Conservation (phyloP, 2,888 invertebrate genomes). For the Hypomecis punctinalis region DNA sequence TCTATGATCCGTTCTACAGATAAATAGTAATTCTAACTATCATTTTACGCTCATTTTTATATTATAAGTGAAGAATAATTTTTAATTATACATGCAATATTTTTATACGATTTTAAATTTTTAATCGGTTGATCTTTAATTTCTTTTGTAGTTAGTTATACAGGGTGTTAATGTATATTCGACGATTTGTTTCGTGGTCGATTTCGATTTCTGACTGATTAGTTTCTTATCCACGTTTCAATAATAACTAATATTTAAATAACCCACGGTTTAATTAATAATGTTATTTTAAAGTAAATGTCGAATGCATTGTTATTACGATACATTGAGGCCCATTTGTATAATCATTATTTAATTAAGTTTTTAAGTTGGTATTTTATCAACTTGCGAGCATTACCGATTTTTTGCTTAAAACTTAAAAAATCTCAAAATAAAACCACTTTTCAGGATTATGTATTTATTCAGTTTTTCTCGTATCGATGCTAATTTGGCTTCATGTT, state of each 20-base stretch:
- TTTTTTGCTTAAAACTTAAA: no score
- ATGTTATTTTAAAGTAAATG: no score
- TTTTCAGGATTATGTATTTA: conserved; percentile 4
- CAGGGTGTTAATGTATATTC: conserved; percentile 23
- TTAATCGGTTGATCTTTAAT: conserved; percentile 47
- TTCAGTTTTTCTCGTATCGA: conserved; percentile 9
- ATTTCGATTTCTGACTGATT: conserved; percentile 6
- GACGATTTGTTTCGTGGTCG: conserved; percentile 18
- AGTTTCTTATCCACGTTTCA: background rate
- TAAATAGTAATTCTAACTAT: no score
- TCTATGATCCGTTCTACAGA: no score
- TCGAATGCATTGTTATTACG: background rate
- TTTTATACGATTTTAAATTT: conserved; percentile 48
- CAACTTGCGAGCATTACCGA: background rate
- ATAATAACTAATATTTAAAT: background rate
- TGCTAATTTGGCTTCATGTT: conserved; percentile 7
- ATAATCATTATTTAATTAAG: conserved; percentile 2
- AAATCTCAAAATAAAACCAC: background rate
- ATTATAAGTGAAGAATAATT: conserved; percentile 50
- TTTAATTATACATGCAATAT: conserved; percentile 47
- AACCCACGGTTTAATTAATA: background rate
- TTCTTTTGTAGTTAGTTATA: conserved; percentile 29
- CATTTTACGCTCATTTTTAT: conserved; percentile 20
- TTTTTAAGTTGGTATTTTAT: background rate
- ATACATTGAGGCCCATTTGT: conserved; percentile 4